These are phyloP conservation scores for Tragelaphus eurycerus DNA, from an alignment of 2,797 vertebrate genomes.

Conservation along the genomic window DNA sequence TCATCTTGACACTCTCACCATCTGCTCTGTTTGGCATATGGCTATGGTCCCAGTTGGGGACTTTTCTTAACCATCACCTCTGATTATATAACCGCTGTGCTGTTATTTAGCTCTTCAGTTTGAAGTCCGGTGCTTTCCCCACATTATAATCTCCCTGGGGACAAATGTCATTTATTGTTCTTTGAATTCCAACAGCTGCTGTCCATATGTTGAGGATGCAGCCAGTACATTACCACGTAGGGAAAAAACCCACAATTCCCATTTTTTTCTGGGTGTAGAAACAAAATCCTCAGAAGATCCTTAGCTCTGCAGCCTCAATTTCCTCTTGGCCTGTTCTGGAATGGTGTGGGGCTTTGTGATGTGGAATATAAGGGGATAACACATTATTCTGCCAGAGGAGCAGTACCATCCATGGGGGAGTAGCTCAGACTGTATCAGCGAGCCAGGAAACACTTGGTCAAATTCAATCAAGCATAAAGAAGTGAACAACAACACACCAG, in stretches of 20 bases:
- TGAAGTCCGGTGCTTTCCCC: not conserved
- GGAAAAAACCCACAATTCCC: not conserved
- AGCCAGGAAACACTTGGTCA: not conserved
- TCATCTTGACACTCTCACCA: not conserved
- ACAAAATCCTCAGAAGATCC: not conserved
- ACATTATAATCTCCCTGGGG: not conserved
- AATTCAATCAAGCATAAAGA: not conserved
- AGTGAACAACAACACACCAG: not conserved
- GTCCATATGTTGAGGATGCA: not conserved
- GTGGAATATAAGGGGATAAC: not conserved
- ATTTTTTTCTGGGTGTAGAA: not conserved
- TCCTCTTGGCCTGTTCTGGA: not conserved
- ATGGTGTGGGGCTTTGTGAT: not conserved
- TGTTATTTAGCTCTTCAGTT: not conserved
- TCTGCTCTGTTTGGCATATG: not conserved
- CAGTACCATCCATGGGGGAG: not conserved
- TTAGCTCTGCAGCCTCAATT: not conserved
- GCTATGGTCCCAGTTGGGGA: not conserved
- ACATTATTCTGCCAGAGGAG: not conserved
- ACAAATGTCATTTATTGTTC: not conserved
- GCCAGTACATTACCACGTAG: not conserved
- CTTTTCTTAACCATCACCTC: not conserved
- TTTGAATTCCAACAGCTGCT: not conserved
- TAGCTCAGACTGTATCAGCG: not conserved
- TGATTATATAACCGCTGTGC: not conserved